Percentiles rank a stretch among this genome's conserved stretches.
Evolutionary conservation across 2,888 invertebrate genomes (phyloP).

Genomic region (Tachystola acroxantha): DNA sequence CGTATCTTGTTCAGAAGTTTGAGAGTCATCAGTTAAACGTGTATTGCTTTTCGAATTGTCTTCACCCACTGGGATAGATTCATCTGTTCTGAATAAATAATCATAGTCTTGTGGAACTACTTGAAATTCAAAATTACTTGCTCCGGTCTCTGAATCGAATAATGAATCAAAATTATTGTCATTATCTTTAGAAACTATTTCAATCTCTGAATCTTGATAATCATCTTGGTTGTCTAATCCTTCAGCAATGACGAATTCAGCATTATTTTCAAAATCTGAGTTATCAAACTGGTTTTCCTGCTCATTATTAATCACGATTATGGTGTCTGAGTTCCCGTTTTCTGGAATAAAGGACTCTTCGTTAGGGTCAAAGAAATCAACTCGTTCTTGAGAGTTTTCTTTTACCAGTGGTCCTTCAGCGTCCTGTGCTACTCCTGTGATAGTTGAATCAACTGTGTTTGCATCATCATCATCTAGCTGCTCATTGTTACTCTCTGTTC

Average conservation of each 20-base stretch:
- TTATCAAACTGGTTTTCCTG: background rate
- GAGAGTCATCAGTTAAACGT: background rate
- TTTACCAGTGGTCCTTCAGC: background rate
- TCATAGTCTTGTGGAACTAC: background rate
- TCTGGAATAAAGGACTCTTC: background rate
- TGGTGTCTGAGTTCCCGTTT: slow-evolving; percentile 1
- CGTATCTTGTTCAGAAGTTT: background rate
- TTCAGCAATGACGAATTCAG: slow-evolving; percentile 1
- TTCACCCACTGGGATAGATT: slow-evolving; percentile 6
- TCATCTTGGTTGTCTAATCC: background rate
- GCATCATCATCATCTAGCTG: background rate
- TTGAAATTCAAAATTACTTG: slow-evolving; percentile 4
- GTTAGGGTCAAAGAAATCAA: background rate
- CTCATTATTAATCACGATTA: background rate
- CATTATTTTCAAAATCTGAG: background rate
- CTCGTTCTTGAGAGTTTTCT: background rate
- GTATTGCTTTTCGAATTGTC: background rate
- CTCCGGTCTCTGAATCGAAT: slow-evolving; percentile 1
- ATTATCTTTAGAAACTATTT: background rate
- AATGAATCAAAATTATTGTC: background rate
- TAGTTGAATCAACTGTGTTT: background rate
- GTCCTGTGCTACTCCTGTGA: background rate
- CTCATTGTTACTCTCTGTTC: background rate
- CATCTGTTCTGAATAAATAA: background rate
- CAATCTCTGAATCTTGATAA: slow-evolving; percentile 1